These are phyloP conservation scores for Oceanodroma tethys DNA, from an alignment of 2,113 vertebrate species.

Conservation along the genomic window DNA sequence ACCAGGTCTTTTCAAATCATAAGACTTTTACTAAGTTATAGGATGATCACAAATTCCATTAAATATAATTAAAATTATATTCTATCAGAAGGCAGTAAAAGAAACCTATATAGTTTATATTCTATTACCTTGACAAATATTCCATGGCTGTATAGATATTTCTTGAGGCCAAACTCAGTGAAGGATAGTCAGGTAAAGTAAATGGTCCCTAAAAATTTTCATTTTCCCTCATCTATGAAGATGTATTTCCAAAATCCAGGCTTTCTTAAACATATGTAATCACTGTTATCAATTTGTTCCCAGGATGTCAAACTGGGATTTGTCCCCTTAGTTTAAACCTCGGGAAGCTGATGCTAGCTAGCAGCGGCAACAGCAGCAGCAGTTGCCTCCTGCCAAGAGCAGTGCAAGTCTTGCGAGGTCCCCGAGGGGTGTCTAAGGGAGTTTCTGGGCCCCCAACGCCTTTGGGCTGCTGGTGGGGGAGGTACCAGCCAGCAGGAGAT, in stretches of 20 bases:
- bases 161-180: not conserved
- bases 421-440: no score
- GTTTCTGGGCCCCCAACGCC: not conserved
- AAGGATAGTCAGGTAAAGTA: not conserved
- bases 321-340: not conserved
- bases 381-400: not conserved
- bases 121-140: not conserved
- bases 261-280: not conserved
- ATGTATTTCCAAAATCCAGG: not conserved
- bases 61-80: not conserved
- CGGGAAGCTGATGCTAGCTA: not conserved
- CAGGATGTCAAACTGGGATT: not conserved
- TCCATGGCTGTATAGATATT: not conserved
- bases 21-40: not conserved
- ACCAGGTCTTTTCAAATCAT: not conserved
- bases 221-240: not conserved
- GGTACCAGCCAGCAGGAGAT: not conserved
- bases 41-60: not conserved
- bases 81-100: not conserved
- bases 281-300: rapidly evolving
- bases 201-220: not conserved
- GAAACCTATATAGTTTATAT: not conserved
- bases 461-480: not conserved
- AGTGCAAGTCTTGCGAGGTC: not conserved
- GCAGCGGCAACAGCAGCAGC: not conserved